Base-by-base conservation (phyloP, 2,888 invertebrate species). In the Frankliniella intonsa region DNA sequence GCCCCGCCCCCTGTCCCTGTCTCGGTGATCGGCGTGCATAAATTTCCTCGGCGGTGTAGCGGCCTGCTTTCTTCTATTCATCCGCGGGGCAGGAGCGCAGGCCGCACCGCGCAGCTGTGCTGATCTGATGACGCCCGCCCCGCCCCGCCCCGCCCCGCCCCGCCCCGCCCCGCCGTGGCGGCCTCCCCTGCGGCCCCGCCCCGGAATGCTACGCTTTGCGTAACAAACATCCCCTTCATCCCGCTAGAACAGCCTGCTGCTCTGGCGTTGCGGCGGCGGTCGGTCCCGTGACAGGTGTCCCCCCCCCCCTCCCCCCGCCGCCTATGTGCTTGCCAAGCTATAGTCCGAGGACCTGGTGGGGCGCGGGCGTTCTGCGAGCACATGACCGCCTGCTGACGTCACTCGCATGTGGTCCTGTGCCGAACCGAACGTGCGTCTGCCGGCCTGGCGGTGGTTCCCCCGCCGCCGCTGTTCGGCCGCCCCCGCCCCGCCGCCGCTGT, bases 351-450 rank as follows among this genome's bases (percentile, higher is more conserved):
- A 7, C 3, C 55, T 38, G 38, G 55, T 14, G 55, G 14, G 55
- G 55, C 11, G 55, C 55, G 17, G 17, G 55, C 55, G 55, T 5
- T 5, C 38, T 5, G 38, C 38, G 38, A 38, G 55, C 62, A 62
- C 62, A 62, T 62, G 62, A 62, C 62, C 62, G 62, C 19, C 62
- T 62, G 62, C 62, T 62, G 62, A 62, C 62, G 62, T 62, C 62
- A 62, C 62, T 62, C 62, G 17, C 55, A 12, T 12, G 38, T 38
- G 38, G 38, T 62, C 62, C 17, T 14, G 62, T 62, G 62, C 62
- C 19, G 14, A 17, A 7, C 62, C 19, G 14, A 17, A 7, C 11
- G n/a, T 62, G 62, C 62, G 62, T 62, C 62, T 62, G 17, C 62
- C 14, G 38, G 38, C 38, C 38, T 38, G 38, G 38, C 38, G 7